Conservation (phyloP, 2,797 vertebrate species). For the Pogoniulus pusillus region DNA sequence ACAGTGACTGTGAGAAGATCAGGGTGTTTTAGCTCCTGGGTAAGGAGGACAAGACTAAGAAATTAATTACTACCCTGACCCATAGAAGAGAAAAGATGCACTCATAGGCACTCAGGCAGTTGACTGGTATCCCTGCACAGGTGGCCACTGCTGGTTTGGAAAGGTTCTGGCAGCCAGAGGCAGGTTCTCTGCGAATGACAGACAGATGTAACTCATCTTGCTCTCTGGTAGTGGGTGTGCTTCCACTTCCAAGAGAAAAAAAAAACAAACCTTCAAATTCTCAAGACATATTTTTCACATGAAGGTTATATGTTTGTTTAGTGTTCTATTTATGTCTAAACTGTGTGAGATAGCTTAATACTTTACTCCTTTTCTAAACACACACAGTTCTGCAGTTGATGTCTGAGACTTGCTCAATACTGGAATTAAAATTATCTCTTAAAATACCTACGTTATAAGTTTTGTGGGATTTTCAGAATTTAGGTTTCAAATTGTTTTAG, state of each 20-base stretch:
- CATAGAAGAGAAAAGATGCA: not conserved
- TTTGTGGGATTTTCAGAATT: not conserved
- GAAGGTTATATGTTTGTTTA: not conserved
- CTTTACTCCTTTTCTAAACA: not conserved
- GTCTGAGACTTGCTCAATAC: constrained; percentile 35
- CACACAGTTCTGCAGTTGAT: not conserved
- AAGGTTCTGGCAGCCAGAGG: not conserved
- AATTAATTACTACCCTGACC: not conserved
- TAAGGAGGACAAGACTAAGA: not conserved
- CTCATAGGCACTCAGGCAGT: not conserved
- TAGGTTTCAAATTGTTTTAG: not conserved
- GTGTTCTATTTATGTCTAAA: not conserved
- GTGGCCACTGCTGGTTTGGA: not conserved
- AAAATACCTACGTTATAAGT: not conserved
- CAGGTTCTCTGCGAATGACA: not conserved
- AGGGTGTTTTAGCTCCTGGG: not conserved
- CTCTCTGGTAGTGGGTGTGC: not conserved
- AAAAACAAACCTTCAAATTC: not conserved
- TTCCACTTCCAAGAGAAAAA: not conserved
- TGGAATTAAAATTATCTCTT: constrained; percentile 13
- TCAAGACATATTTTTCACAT: not conserved
- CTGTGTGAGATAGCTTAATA: not conserved
- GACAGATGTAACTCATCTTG: not conserved
- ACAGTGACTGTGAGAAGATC: not conserved
- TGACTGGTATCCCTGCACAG: not conserved